Conservation (phyloP, 2,888 invertebrate genomes). For the Drosophila acutilabella region DNA sequence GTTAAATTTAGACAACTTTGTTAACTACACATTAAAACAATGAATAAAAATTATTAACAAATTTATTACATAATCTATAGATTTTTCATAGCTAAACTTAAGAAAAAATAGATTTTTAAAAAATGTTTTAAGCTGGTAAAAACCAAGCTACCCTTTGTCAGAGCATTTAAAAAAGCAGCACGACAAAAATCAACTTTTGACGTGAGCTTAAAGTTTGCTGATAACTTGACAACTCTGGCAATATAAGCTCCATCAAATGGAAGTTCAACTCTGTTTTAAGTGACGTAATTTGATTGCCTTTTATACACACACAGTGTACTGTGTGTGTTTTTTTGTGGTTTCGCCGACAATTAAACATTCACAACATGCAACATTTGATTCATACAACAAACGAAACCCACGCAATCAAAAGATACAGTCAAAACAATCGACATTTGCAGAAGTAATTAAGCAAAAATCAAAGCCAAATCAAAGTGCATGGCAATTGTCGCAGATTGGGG, state of each 20-base stretch:
- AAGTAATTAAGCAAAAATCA: conserved; percentile 80
- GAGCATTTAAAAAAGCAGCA: not conserved
- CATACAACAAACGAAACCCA: conserved; percentile 48
- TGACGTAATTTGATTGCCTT: conserved; percentile 54
- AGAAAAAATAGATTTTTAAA: too few relatives aligned
- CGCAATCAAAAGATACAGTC: conserved; percentile 55
- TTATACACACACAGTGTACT: not conserved
- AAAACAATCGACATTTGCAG: conserved; percentile 58
- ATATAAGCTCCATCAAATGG: conserved; percentile 14
- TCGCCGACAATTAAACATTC: conserved; percentile 37
- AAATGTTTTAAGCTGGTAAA: not conserved
- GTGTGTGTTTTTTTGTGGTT: conserved; percentile 25
- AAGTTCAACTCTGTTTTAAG: conserved; percentile 22
- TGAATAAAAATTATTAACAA: too few relatives aligned
- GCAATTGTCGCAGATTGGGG: conserved; percentile 78
- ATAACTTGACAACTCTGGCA: conserved; percentile 17
- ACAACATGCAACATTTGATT: conserved; percentile 55
- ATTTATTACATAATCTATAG: too few relatives aligned
- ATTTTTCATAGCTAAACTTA: too few relatives aligned
- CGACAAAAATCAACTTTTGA: not conserved
- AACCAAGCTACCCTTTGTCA: not conserved
- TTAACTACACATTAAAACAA: not conserved
- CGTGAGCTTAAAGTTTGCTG: conserved; percentile 7
- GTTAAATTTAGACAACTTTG: conserved; percentile 10
- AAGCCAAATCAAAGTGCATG: conserved; percentile 81